Evolutionary conservation across 92 coral and sea anemone genomes (phyloP).

Genomic region (Umimayanthus chanpuru): DNA sequence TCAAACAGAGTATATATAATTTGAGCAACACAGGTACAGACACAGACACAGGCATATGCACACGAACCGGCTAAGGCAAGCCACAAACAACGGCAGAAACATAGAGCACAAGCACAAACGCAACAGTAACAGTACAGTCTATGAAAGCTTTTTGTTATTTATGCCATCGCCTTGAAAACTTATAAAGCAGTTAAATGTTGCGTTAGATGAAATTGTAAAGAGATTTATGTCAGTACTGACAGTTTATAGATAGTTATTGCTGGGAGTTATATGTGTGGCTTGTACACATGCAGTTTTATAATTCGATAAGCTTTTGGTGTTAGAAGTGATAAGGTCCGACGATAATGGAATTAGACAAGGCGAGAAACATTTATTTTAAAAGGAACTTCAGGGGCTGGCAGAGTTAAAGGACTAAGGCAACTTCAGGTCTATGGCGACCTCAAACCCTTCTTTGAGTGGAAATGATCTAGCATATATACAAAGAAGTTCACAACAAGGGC

Average conservation of each 20-base stretch:
- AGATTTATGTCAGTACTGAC: background rate
- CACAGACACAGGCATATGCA: no score
- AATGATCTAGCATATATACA: no score
- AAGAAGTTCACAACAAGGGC: no score
- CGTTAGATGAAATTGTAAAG: background rate
- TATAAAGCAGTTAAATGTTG: background rate
- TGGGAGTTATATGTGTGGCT: background rate
- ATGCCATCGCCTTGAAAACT: background rate
- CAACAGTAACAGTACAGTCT: background rate
- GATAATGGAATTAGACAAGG: background rate
- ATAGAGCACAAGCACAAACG: background rate
- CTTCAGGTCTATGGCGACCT: no score
- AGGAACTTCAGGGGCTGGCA: background rate
- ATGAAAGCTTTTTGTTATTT: background rate
- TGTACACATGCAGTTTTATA: background rate
- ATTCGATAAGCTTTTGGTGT: background rate
- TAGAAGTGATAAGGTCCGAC: background rate
- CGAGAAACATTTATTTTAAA: background rate
- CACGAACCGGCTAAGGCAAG: background rate
- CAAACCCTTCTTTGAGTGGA: no score
- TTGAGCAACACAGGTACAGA: background rate
- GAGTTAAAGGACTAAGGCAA: no score
- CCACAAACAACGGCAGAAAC: background rate
- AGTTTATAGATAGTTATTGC: background rate
- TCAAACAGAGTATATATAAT: background rate